Base-by-base conservation (phyloP, 2,888 invertebrate species). In the Sphaeridia pumilis region DNA sequence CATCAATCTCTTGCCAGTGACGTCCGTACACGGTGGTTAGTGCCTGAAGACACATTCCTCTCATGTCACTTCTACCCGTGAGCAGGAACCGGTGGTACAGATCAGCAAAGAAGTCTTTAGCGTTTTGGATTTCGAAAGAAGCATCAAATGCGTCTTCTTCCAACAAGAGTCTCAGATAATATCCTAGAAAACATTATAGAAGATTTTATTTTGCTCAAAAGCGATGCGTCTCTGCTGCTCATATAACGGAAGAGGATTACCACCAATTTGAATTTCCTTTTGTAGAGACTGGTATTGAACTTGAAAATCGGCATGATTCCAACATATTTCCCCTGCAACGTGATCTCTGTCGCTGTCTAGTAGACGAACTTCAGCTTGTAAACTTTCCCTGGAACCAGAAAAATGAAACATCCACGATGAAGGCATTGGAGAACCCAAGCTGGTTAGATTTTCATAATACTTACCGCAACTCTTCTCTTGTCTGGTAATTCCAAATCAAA, bases 221-320 rank as follows among this genome's bases (percentile, higher is more conserved):
- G n/a, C n/a, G n/a, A n/a, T n/a, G n/a, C n/a, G n/a, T n/a, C n/a
- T n/a, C n/a, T n/a, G n/a, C n/a, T n/a, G n/a, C n/a, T n/a, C n/a
- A n/a, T n/a, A n/a, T n/a, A n/a, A n/a, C n/a, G n/a, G n/a, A n/a
- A n/a, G n/a, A n/a, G n/a, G n/a, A n/a, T 35, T 34, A 53, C 63
- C 95, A 17, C 97, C 97, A 66, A 98, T 95, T 74, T 88, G 88
- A 61, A 99, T 90, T 75, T 98, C 98, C 66, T 94, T 92, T 52
- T 86, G 83, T 59, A 99, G 77, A 67, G 94, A 92, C 68, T 85
- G 83, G 75, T 98, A 99, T 67, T 82, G 82, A 14, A 95, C 82
- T 75, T 94, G 90, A 69, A 97, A 89, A 72, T 99, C 98, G 36
- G 87, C 82, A 74, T 97, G 92, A 75, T 99, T 99, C 98, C 98